Percentiles rank a stretch among this genome's conserved stretches.
These are phyloP conservation scores for Torymus auratus DNA, from an alignment of 2,888 invertebrate species.

Conservation along the genomic window DNA sequence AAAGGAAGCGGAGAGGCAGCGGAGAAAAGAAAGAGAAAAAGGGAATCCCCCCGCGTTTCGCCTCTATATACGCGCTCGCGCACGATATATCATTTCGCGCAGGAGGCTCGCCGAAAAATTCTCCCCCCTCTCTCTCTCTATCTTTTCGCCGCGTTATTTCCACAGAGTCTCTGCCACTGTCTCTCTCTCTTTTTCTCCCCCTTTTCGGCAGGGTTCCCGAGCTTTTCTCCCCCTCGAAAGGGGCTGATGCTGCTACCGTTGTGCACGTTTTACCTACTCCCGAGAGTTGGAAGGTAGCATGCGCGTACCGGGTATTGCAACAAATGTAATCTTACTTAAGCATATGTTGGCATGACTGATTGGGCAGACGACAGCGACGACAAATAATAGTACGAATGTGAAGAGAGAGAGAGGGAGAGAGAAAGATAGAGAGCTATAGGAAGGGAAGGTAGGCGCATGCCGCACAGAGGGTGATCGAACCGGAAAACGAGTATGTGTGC, in stretches of 20 bases:
- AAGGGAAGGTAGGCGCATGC: conserved; percentile 2
- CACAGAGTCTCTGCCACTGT: conserved; percentile 45
- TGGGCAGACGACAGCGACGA: conserved; percentile 70
- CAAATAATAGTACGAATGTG: conserved; percentile 68
- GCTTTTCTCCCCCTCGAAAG: conserved; percentile 16
- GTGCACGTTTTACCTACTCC: conserved; percentile 56
- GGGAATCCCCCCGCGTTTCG: conserved; percentile 61
- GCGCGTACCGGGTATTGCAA: conserved; percentile 68
- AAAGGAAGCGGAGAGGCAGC: conserved; percentile 10
- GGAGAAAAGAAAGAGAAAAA: conserved; percentile 44
- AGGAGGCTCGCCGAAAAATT: conserved; percentile 40
- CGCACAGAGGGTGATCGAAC: not conserved
- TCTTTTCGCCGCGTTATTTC: conserved; percentile 52
- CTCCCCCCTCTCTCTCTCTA: conserved; percentile 37
- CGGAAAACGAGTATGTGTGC: too few relatives aligned
- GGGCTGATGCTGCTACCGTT: conserved; percentile 29
- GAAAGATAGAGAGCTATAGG: not conserved
- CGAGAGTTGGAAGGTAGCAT: conserved; percentile 31
- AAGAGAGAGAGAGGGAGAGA: not conserved
- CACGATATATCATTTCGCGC: conserved; percentile 70
- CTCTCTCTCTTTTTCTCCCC: not conserved
- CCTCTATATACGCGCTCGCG: conserved; percentile 34
- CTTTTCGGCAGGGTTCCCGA: not conserved
- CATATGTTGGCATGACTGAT: conserved; percentile 75
- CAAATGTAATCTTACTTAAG: conserved; percentile 76